A percentile compares a stretch with the other conserved stretches of the same genome.
These are phyloP conservation scores for Hystrix brachyura DNA, from an alignment of 2,113 vertebrate species.

Conservation along the genomic window DNA sequence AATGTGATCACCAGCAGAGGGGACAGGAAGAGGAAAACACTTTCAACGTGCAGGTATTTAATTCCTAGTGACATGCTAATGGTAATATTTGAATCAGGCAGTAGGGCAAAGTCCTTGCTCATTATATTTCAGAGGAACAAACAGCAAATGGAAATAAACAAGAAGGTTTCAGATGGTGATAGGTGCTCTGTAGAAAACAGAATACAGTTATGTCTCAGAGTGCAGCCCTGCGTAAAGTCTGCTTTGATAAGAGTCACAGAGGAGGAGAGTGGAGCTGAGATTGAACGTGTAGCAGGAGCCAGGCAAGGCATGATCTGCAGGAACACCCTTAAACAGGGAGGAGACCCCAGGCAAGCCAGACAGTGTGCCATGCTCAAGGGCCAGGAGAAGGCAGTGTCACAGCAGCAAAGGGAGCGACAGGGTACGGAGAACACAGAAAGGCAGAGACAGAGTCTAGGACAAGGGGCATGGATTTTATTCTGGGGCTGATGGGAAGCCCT, in stretches of 20 bases:
- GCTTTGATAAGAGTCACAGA: neutral
- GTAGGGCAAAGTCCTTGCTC: neutral
- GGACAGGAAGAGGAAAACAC: neutral
- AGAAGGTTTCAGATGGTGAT: neutral
- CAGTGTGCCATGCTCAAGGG: neutral
- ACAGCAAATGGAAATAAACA: neutral
- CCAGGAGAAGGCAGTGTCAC: neutral
- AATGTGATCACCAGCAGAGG: neutral
- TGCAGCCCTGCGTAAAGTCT: neutral
- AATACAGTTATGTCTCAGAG: neutral
- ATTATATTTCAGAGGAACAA: neutral
- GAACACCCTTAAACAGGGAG: neutral
- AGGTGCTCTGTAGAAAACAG: neutral
- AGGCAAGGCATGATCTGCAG: neutral
- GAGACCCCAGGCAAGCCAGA: neutral
- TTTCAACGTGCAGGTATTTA: neutral
- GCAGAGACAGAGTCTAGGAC: neutral
- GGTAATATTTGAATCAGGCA: conserved; percentile 2
- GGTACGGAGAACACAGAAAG: neutral
- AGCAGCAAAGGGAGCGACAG: neutral
- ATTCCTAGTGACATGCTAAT: neutral
- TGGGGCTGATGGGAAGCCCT: neutral
- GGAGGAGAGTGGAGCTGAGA: neutral
- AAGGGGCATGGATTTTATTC: neutral
- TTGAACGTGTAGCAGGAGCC: neutral